These are phyloP conservation scores for Rhinolophus sinicus DNA, from an alignment of 2,113 vertebrate genomes.

Conservation along the genomic window DNA sequence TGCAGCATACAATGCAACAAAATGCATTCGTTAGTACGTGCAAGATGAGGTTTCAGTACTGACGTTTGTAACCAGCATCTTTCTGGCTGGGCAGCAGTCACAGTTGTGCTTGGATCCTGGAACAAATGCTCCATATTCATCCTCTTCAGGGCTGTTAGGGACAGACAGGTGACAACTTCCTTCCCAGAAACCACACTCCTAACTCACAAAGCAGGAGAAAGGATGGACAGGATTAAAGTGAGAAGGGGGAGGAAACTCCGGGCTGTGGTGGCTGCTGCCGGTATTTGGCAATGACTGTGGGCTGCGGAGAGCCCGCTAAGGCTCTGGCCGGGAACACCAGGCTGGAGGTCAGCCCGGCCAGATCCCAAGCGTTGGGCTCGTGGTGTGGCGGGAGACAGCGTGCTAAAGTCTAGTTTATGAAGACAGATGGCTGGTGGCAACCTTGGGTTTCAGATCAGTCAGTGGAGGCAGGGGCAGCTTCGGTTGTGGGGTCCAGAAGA, in stretches of 20 bases:
- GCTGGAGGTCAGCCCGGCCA: too few species aligned
- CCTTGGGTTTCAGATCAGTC: not conserved
- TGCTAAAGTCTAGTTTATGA: not conserved
- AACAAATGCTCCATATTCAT: fast-evolving
- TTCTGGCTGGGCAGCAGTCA: not conserved
- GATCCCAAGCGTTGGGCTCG: fast-evolving
- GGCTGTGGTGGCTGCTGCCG: not conserved
- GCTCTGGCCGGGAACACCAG: not conserved
- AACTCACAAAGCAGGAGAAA: not conserved
- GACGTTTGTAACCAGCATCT: conserved; percentile 75
- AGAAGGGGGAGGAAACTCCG: not conserved
- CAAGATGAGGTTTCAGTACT: conserved; percentile 90
- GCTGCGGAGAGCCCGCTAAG: not conserved
- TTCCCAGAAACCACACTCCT: not conserved
- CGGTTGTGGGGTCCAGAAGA: not conserved
- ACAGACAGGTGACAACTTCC: not conserved
- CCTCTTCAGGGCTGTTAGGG: not conserved
- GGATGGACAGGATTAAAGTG: too few species aligned
- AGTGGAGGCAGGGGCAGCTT: not conserved
- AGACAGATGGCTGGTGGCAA: not conserved
- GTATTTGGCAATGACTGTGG: not conserved
- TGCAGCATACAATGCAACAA: conserved; percentile 91
- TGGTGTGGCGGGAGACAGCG: too few species aligned
- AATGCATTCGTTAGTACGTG: conserved; percentile 91
- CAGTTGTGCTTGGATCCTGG: fast-evolving